Evolutionary conservation across 2,797 vertebrate species (phyloP), one percentile per base, ranked within the genome.

Genomic region (Microchirus variegatus): DNA sequence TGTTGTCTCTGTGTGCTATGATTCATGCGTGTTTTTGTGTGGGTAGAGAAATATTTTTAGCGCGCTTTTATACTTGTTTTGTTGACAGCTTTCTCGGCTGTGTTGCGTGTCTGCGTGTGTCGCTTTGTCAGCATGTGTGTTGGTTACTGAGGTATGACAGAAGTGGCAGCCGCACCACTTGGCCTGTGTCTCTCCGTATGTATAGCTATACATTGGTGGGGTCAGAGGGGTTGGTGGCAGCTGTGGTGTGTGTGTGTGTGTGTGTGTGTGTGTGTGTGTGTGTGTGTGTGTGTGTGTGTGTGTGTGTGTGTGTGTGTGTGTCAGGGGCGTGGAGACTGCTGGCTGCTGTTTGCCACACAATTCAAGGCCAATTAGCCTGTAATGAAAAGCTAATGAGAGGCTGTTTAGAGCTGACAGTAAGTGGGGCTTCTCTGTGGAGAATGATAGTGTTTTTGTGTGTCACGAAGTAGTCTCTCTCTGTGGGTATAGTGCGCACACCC

Each of bases 351-450:
- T 65, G 46, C 47, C 48, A 60, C 67, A 70, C 64, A 70, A 73
- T 77, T 82, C 77, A 77, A 59, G 53, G 50, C 66, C 53, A 83
- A 80, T 86, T 80, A 85, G 79, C 35, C 59, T 51, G 40, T 73
- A 83, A 82, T 82, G 67, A 82, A 78, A 77, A 43, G 65, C 70
- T 80, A 87, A 84, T 83, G 72, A 77, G 75, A 75, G 75, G 57
- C 58, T 75, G 61, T 84, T 81, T 73, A 71, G 66, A 45, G 51
- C 60, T 81, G 77, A 86, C 79, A 78, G 69, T 80, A 70, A 85
- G 75, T 73, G 75, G 60, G 67, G 69, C 60, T 77, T 75, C 63
- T 57, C 59, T 22, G 13, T 59, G 31, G 62, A 64, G 67, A 83
- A 78, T 73, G 57, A 77, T 73, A 31, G 60, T 79, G 53, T 71